Conservation (phyloP, 2,888 invertebrate genomes). For the Eretmocerus hayati region DNA sequence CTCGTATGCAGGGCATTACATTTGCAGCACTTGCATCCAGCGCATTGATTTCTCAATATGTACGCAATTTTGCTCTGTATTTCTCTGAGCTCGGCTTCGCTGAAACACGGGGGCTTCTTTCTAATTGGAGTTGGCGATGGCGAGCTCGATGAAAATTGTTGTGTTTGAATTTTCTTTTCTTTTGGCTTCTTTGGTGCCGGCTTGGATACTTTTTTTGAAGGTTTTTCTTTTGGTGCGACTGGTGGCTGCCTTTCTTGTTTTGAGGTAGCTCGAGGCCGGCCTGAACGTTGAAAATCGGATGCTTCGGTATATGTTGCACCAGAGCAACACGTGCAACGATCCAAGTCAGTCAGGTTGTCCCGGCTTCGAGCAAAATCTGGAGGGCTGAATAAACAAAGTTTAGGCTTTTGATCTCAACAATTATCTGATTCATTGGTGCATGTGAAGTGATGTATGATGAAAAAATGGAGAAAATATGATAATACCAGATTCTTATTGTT, state of each 20-base stretch:
- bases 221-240: not conserved
- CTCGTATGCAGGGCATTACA: not conserved
- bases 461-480: too few relatives aligned
- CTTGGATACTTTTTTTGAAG: not conserved
- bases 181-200: not conserved
- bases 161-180: not conserved
- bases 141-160: too few relatives aligned
- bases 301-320: too few relatives aligned
- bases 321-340: not conserved
- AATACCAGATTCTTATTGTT: too few relatives aligned
- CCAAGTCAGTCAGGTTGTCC: not conserved
- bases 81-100: conserved; percentile 6
- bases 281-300: too few relatives aligned
- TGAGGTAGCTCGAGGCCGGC: not conserved
- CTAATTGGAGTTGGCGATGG: not conserved
- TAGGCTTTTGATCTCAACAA: too few relatives aligned
- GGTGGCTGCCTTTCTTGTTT: not conserved
- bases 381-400: too few relatives aligned
- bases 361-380: not conserved
- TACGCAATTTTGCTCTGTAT: conserved; percentile 4
- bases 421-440: not conserved
- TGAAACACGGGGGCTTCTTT: not conserved
- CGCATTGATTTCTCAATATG: conserved; percentile 2
- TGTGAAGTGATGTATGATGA: too few relatives aligned
- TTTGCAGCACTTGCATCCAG: conserved; percentile 11